Percentiles rank a stretch among this genome's conserved stretches.
These are phyloP conservation scores for Argynnis bischoffii DNA, from an alignment of 2,888 invertebrate species.

Conservation along the genomic window DNA sequence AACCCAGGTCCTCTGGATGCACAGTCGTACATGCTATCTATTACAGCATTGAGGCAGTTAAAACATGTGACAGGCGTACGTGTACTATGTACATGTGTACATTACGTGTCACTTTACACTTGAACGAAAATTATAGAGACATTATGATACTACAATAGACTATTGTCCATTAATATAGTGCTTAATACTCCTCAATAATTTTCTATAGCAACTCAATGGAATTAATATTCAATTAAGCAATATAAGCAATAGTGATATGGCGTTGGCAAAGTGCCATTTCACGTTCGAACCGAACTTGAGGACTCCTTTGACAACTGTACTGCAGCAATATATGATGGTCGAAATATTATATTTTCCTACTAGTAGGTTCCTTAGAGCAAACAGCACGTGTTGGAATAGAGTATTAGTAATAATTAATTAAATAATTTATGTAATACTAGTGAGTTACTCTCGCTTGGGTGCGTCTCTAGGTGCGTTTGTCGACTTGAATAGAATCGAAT, in stretches of 20 bases:
- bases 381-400: too few species aligned
- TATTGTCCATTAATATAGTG: slow-evolving; percentile 3
- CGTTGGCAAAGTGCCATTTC: slow-evolving; percentile 42
- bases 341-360: not conserved
- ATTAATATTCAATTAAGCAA: slow-evolving; percentile 44
- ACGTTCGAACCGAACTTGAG: slow-evolving; percentile 35
- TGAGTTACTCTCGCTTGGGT: too few species aligned
- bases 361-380: too few species aligned
- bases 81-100: too few species aligned
- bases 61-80: too few species aligned
- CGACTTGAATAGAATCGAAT: too few species aligned
- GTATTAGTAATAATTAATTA: too few species aligned
- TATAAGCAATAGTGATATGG: slow-evolving; percentile 40
- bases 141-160: not conserved
- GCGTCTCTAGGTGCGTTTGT: too few species aligned
- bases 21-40: too few species aligned
- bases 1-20: too few species aligned
- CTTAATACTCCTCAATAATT: slow-evolving; percentile 21
- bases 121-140: not conserved
- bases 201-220: slow-evolving; percentile 34
- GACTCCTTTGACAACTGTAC: slow-evolving; percentile 35
- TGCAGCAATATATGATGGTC: slow-evolving; percentile 12
- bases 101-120: not conserved
- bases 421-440: too few species aligned
- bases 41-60: too few species aligned